Base-by-base conservation (phyloP, 30 jellyfish, hydroid and myxozoan genomes). In the Aurelia sp. region DNA sequence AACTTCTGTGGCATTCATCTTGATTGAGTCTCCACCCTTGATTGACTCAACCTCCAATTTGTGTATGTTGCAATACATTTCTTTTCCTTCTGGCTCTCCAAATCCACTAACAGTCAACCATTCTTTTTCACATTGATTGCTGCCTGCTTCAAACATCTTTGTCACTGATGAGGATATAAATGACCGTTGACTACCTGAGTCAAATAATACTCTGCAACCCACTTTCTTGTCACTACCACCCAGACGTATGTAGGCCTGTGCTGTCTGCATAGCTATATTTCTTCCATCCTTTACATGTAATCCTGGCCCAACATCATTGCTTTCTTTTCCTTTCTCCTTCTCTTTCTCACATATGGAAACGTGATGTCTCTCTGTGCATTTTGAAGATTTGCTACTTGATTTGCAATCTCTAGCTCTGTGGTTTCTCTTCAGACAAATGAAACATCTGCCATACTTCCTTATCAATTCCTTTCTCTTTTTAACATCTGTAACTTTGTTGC, bases 241-340 rank as follows among this genome's bases (percentile, higher is more conserved):
- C 50, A 22, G 15, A 4, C 59, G 51, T 18, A 79, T 37, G 33
- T 30, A 40, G 23, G 89, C 71, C 53, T 79, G 89, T 61, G 81
- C 89, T 40, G 89, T 79, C 68, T 79, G 89, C 89, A 62, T 62
- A 10, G 89, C 89, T 11, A 62, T 50, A 71, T 16, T 79, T 79
- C 78, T 33, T 12, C 79, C 81, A 41, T 63, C 80, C 48, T 79
- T 47, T 11, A 81, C 84, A 68, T 81, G 91, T 30, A 81, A 58
- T 27, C 91, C 91, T 18, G 91, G 91, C 17, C 88, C 67, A n/a
- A 66, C 76, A 11, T 59, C 76, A 63, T 20, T 58, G 12, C 16
- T 19, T 27, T 27, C 33, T 27, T 27, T 27, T 8, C n/a, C 81
- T 19, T 80, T 50, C 51, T 67, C 74, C 33, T 27, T 27, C 20